Evolutionary conservation across 2,797 vertebrate species (phyloP), one percentile per base, ranked within the genome.

Genomic region (Xenops minutus): DNA sequence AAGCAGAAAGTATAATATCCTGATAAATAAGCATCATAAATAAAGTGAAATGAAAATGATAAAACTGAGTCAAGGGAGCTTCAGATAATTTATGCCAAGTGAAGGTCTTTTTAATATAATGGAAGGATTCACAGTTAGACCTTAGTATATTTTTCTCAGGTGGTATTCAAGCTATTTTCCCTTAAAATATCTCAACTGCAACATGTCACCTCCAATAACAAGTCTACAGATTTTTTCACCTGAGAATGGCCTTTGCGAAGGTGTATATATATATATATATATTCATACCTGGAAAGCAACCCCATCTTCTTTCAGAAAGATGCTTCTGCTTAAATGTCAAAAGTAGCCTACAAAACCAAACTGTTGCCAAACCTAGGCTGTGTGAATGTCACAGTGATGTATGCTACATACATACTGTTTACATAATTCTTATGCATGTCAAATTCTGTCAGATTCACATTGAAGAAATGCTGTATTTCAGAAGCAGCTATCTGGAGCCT

Each of bases 271-370:
- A 48, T 49, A 76, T 73, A 92, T 59, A 51, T 77, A 30, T 61
- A 61, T 81, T 96, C 75, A 36, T 95, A 92, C 77, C 85, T 97
- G 58, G 92, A 54, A 84, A 96, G 79, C 51, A 95, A 84, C 27
- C 59, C 14, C 29, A 92, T 34, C 30, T 89, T 67, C 93, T 97
- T 97, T 95, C 44, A 69, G 84, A 97, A 97, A 95, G 66, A 97
- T 75, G 24, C 77, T 91, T 93, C 73, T 90, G 69, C 82, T 92
- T 95, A 97, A 98, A 98, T 98, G 97, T 97, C 96, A 97, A 92
- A 96, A 94, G 93, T 95, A 94, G 89, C 81, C 56, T 91, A 96
- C 85, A 92, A 97, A 87, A 85, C 93, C 88, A 82, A 96, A 94
- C 23, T 51, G 55, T 95, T 97, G 90, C 92, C 97, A 94, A 97